phyloP scores from a whole-genome alignment of 2,113 vertebrate species.

The Mixornis gularis region DNA sequence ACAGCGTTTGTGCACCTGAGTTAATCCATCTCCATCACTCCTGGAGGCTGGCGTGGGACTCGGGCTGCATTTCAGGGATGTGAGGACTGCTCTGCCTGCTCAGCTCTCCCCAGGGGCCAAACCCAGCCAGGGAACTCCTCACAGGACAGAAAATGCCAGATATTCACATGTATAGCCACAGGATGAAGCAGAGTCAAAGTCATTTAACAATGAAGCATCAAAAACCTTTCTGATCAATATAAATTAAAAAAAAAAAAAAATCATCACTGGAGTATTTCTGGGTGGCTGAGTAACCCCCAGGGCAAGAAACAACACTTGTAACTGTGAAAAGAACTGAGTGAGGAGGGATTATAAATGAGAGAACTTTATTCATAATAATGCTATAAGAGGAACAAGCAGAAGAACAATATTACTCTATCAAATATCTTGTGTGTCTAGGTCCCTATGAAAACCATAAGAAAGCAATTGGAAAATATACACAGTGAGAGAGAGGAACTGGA shows the following conservation, averaged over 20 bases:
- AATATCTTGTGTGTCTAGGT: neutral
- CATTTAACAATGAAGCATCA: slow-evolving; percentile 34
- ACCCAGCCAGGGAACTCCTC: neutral
- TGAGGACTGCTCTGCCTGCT: neutral
- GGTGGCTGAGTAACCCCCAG: slow-evolving; percentile 38
- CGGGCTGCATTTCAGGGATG: neutral
- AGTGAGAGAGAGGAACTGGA: neutral
- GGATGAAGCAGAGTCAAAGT: neutral
- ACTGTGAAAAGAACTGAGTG: slow-evolving; percentile 11
- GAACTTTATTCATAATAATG: neutral
- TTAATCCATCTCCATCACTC: neutral
- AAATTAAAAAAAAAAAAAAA: neutral
- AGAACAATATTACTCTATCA: neutral
- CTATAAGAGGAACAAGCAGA: neutral
- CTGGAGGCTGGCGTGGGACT: neutral
- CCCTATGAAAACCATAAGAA: neutral
- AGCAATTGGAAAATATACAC: neutral
- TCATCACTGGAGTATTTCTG: slow-evolving; percentile 33
- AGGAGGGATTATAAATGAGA: neutral
- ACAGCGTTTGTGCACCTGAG: neutral
- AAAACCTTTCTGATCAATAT: slow-evolving; percentile 15
- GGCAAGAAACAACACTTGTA: slow-evolving; percentile 56
- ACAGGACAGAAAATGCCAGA: neutral
- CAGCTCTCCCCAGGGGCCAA: neutral
- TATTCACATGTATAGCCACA: neutral